Evolutionary conservation across 1,140 invertebrate species (phyloP).

Genomic region (Meloidogyne floridensis): DNA sequence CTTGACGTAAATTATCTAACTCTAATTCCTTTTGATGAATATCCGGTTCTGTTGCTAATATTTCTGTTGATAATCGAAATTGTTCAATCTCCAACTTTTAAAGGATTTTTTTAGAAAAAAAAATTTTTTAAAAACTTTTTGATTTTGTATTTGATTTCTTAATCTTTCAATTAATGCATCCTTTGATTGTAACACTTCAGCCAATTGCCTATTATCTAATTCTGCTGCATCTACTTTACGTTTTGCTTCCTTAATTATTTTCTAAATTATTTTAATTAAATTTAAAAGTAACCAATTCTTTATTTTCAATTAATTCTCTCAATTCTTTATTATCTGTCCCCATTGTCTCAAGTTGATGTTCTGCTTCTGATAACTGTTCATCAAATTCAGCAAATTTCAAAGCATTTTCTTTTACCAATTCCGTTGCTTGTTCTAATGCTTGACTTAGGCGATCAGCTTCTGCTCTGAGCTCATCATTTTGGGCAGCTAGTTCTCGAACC

Average conservation of each 20-base stretch:
- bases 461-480: slow-evolving; percentile 60
- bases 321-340: slow-evolving; percentile 40
- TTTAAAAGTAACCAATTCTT: slow-evolving; percentile 15
- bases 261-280: slow-evolving; percentile 6
- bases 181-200: slow-evolving; percentile 36
- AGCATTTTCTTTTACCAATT: slow-evolving; percentile 56
- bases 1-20: slow-evolving; percentile 53
- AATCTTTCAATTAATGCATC: slow-evolving; percentile 50
- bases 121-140: neutral
- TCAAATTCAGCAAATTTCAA: slow-evolving; percentile 42
- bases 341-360: slow-evolving; percentile 44
- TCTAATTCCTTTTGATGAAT: slow-evolving; percentile 56
- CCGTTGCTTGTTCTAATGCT: slow-evolving; percentile 59
- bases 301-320: slow-evolving; percentile 31
- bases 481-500: slow-evolving; percentile 44
- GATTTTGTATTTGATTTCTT: slow-evolving; percentile 31
- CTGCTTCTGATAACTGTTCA: slow-evolving; percentile 42
- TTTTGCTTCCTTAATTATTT: slow-evolving; percentile 13
- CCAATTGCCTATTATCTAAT: slow-evolving; percentile 38
- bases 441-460: slow-evolving; percentile 52
- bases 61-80: slow-evolving; percentile 31
- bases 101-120: neutral
- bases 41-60: slow-evolving; percentile 26
- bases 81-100: slow-evolving; percentile 48
- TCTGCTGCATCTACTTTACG: slow-evolving; percentile 31